These are phyloP conservation scores for Oreonectes daqikongensis DNA, from an alignment of 2,797 vertebrate genomes.

Conservation along the genomic window DNA sequence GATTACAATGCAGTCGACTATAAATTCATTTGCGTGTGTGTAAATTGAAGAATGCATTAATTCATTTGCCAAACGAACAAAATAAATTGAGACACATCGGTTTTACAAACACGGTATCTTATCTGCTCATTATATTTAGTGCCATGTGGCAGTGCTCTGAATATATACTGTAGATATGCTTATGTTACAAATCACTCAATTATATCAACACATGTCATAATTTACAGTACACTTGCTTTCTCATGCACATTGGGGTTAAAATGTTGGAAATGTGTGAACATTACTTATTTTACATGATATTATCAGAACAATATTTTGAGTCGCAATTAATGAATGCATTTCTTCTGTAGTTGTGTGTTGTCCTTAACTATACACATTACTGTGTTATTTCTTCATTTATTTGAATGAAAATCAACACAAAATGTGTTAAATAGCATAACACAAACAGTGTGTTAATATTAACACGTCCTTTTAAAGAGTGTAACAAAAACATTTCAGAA, in stretches of 20 bases:
- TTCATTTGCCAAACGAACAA: not conserved
- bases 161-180: not conserved
- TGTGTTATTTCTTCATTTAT: too few relatives aligned
- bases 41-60: conserved; percentile 2
- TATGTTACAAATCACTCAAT: too few relatives aligned
- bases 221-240: not conserved
- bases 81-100: not conserved
- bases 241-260: not conserved
- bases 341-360: too few relatives aligned
- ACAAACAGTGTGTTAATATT: too few relatives aligned
- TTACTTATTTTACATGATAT: not conserved
- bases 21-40: not conserved
- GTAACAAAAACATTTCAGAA: not conserved
- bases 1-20: not conserved
- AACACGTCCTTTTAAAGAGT: too few relatives aligned
- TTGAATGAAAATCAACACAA: too few relatives aligned
- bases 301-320: not conserved
- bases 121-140: not conserved
- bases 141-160: not conserved
- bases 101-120: not conserved
- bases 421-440: too few relatives aligned
- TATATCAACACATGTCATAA: too few relatives aligned
- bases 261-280: not conserved
- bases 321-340: too few relatives aligned
- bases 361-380: too few relatives aligned